Percentiles rank a stretch among this genome's conserved stretches.
These are phyloP conservation scores for Eurosta solidaginis DNA, from an alignment of 1,140 invertebrate species.

Conservation along the genomic window DNA sequence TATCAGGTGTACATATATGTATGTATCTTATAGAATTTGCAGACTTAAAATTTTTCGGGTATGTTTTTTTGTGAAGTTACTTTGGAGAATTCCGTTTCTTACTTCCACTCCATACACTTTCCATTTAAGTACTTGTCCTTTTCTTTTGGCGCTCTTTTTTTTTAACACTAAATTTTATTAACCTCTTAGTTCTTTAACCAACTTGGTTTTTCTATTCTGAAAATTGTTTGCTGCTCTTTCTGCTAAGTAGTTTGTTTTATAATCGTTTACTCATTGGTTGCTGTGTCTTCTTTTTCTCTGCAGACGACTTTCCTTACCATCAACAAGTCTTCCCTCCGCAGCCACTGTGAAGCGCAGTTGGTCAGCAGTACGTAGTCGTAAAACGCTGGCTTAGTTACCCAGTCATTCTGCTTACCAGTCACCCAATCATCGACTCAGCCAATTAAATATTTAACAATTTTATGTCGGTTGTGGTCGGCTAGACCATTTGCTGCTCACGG, in stretches of 20 bases:
- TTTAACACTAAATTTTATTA: no score
- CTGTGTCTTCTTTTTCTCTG: background rate
- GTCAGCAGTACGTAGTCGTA: background rate
- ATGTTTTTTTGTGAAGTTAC: no score
- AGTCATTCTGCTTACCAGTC: background rate
- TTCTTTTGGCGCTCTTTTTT: no score
- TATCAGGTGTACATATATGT: background rate
- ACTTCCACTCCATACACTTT: no score
- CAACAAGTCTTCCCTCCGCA: background rate
- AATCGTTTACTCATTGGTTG: background rate
- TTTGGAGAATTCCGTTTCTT: no score
- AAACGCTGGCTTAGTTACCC: background rate
- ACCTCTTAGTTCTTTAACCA: no score
- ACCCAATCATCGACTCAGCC: background rate
- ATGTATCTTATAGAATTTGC: background rate
- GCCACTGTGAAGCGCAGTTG: constrained; percentile 3
- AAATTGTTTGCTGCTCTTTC: background rate
- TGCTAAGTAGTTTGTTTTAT: background rate
- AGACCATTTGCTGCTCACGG: background rate
- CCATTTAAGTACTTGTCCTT: no score
- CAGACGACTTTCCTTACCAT: background rate
- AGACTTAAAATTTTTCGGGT: no score
- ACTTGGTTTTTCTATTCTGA: no score
- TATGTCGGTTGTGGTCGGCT: background rate
- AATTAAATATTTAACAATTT: background rate